Evolutionary conservation across 2,797 vertebrate species (phyloP), one percentile per base, ranked within the genome.

Genomic region (Phaenicophaeus curvirostris): DNA sequence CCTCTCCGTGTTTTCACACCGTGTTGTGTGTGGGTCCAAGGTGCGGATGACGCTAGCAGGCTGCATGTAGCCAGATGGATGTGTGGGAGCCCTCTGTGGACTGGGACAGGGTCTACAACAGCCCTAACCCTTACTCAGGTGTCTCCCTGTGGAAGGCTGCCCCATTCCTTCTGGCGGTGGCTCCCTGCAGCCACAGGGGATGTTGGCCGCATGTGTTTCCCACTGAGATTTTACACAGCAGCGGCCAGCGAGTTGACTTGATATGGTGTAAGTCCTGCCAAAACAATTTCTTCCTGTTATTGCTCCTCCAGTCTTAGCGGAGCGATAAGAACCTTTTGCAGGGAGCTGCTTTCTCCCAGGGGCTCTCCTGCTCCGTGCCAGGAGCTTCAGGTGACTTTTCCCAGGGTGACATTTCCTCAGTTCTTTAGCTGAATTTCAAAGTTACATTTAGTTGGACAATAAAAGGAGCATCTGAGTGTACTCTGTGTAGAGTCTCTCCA

Each of bases 271-370:
- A 93, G 71, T 61, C 67, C 91, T 91, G 85, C 80, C 80, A 78
- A 91, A 96, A 95, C 90, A 95, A 81, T 96, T 93, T 79, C 93
- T 96, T 96, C 93, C 93, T 95, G 93, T 94, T 96, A 91, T 61
- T 94, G 67, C 92, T 95, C 55, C 77, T 90, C 59, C 13, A 11
- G 63, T 80, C 68, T 41, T 20, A 69, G 72, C 2, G 4, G 23
- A 93, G 88, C 2, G 78, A 87, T 94, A 93, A 94, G 91, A 79
- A 30, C 31, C 48, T 82, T 53, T 62, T 33, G 28, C 50, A 77
- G 53, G 82, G 81, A 79, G 46, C 72, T 80, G 78, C 39, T 44
- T 93, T 82, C 74, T 94, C 84, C 84, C 39, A 65, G 59, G n/a
- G 65, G 31, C 65, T 76, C n/a, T 79, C 76, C 72, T 80, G 42